A percentile compares a stretch with the other conserved stretches of the same genome.
Conservation (phyloP, 2,797 vertebrate genomes). For the Neomorphus geoffroyi region DNA sequence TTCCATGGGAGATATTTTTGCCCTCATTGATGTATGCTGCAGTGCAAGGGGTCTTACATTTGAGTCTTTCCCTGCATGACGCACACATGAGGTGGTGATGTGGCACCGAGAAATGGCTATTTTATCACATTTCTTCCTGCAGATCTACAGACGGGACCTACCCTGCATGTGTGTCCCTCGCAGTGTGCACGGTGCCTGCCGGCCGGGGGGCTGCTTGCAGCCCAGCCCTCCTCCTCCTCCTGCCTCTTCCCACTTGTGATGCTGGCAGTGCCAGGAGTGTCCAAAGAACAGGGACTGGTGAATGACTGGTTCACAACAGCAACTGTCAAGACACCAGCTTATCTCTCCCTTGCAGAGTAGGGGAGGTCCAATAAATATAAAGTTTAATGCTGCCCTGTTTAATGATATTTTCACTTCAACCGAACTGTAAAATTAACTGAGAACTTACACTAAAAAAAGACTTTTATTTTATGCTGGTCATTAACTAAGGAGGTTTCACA, state of each 20-base stretch:
- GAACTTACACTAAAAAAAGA: constrained; percentile 67
- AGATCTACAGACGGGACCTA: not conserved
- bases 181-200: fast-evolving
- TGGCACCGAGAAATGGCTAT: not conserved
- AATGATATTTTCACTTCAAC: constrained; percentile 60
- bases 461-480: constrained; percentile 73
- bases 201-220: fast-evolving
- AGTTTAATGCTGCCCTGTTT: constrained; percentile 18
- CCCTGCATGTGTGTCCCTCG: fast-evolving
- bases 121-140: not conserved
- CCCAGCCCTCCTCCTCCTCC: not conserved
- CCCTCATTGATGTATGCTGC: not conserved
- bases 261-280: fast-evolving
- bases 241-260: too few species aligned
- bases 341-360: not conserved
- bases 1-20: not conserved
- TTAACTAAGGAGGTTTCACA: constrained; percentile 70
- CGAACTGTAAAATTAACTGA: constrained; percentile 70
- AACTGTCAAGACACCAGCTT: not conserved
- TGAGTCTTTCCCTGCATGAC: not conserved
- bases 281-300: not conserved
- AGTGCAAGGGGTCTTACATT: not conserved
- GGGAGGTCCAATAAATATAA: not conserved
- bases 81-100: not conserved
- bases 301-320: not conserved